A percentile compares a stretch with the other conserved stretches of the same genome.
phyloP scores from a whole-genome alignment of 2,797 vertebrate species.

The Melanogrammus aeglefinus region DNA sequence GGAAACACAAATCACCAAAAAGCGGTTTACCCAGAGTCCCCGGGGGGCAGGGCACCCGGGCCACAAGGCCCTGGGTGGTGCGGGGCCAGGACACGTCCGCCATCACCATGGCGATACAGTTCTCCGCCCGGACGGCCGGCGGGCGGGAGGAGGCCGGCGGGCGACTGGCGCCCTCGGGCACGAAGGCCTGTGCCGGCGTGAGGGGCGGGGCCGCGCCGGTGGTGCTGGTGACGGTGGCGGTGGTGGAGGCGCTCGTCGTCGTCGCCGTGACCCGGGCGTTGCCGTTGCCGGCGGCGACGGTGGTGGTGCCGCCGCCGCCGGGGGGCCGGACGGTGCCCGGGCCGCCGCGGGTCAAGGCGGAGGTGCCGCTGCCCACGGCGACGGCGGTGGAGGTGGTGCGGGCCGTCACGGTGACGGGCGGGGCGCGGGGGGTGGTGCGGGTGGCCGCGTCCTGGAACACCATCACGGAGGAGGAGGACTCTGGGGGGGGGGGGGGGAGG shows the following conservation, averaged over 20 bases:
- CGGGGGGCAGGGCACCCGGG: conserved; percentile 86
- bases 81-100: conserved; percentile 90
- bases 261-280: conserved; percentile 2
- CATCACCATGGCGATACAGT: conserved; percentile 84
- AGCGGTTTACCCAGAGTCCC: conserved; percentile 81
- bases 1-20: too few relatives aligned
- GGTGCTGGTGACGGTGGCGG: conserved; percentile 32
- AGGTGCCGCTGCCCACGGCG: conserved; percentile 45
- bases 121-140: conserved; percentile 80
- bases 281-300: conserved; percentile 40
- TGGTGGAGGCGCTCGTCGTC: too few relatives aligned
- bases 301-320: too few relatives aligned
- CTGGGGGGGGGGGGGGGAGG: conserved; percentile 47
- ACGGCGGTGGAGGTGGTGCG: conserved; percentile 71
- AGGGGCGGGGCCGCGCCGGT: conserved; percentile 23
- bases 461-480: conserved; percentile 82
- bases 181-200: conserved; percentile 37
- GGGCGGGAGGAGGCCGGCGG: conserved; percentile 79
- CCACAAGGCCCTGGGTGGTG: conserved; percentile 83
- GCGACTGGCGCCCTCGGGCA: conserved; percentile 66
- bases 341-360: conserved; percentile 49
- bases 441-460: conserved; percentile 78
- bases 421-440: conserved; percentile 51
- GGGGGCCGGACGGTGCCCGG: conserved; percentile 30
- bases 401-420: conserved; percentile 50